Conservation (phyloP, 2,113 vertebrate genomes). For the Tamias sibiricus region DNA sequence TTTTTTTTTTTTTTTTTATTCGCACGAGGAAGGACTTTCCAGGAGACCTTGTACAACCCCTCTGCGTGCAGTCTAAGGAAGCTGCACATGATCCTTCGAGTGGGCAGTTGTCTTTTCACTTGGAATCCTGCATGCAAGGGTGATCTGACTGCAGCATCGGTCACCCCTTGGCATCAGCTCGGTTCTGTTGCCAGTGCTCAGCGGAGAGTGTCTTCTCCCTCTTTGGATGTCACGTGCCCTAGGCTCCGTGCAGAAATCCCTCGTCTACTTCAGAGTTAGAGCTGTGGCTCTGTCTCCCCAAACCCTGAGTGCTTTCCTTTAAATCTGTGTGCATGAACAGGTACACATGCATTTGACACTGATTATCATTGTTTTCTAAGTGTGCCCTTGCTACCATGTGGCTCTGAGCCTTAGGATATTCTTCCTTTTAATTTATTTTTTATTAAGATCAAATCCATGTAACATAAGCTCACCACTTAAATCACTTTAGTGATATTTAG, state of each 20-base stretch:
- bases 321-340: too few relatives aligned
- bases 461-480: background rate
- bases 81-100: too few relatives aligned
- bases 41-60: background rate
- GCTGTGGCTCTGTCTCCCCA: background rate
- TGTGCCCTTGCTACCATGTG: too few relatives aligned
- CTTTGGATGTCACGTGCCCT: accelerated
- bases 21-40: background rate
- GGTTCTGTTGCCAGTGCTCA: too few relatives aligned
- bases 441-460: background rate
- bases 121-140: too few relatives aligned
- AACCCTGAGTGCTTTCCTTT: accelerated
- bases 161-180: too few relatives aligned
- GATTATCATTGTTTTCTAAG: background rate
- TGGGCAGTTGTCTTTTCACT: too few relatives aligned
- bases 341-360: background rate
- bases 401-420: background rate
- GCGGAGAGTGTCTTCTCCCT: too few relatives aligned
- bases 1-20: background rate
- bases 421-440: background rate
- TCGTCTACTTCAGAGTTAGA: background rate
- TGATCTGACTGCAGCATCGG: background rate
- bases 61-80: too few relatives aligned
- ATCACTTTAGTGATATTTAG: background rate
- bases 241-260: background rate